phyloP scores from a whole-genome alignment of 2,113 vertebrate genomes.

The Trogon melanurus region DNA sequence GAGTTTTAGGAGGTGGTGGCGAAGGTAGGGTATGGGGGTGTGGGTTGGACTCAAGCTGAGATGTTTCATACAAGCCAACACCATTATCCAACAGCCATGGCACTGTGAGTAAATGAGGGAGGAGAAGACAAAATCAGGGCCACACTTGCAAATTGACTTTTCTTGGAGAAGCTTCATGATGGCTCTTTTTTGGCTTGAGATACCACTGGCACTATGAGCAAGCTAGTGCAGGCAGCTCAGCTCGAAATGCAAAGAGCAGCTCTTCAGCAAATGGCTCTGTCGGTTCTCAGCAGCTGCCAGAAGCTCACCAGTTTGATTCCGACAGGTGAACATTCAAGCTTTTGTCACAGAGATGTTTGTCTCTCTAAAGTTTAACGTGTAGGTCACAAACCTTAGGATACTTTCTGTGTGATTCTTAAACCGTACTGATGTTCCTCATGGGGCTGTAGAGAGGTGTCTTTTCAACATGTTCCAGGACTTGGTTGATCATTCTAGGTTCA shows the following conservation, averaged over 20 bases:
- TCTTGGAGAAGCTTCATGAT: background rate
- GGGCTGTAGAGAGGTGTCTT: background rate
- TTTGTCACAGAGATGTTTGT: background rate
- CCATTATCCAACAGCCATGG: background rate
- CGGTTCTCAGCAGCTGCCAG: background rate
- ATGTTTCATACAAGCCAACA: background rate
- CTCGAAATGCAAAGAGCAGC: background rate
- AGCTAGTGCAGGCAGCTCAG: background rate
- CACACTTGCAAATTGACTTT: background rate
- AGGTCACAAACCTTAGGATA: background rate
- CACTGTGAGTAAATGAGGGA: background rate
- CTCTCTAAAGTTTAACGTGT: background rate
- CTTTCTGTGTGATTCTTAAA: background rate
- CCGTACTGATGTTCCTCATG: background rate
- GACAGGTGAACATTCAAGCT: background rate
- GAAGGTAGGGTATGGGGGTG: fast-evolving
- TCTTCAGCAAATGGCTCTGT: background rate
- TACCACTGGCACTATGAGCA: background rate
- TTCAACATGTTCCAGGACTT: background rate
- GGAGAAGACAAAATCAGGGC: background rate
- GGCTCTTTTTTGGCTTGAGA: background rate
- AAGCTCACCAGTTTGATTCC: background rate
- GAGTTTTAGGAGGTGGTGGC: background rate
- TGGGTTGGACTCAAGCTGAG: background rate
- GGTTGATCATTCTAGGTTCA: background rate